phyloP scores from a whole-genome alignment of 2,113 vertebrate genomes.

The Scartelaos histophorus region DNA sequence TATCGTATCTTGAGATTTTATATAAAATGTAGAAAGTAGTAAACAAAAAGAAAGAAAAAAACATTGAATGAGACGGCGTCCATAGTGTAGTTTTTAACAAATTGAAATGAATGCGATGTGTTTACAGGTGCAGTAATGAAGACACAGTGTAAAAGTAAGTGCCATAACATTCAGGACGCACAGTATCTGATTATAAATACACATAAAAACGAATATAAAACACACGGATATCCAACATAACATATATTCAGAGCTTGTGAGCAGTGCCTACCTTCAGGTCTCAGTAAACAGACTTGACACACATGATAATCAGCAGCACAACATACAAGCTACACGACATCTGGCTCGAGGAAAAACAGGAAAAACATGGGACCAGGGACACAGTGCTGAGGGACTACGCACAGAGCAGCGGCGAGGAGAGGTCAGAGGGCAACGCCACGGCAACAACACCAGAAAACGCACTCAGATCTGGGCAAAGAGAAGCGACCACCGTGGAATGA shows the following conservation, averaged over 20 bases:
- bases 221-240: background rate
- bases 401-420: slow-evolving; percentile 53
- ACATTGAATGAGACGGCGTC: too few species aligned
- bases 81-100: too few species aligned
- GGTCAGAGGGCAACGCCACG: slow-evolving; percentile 48
- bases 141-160: too few species aligned
- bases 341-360: background rate
- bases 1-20: too few species aligned
- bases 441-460: slow-evolving; percentile 34
- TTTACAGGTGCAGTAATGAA: too few species aligned
- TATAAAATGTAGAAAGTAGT: too few species aligned
- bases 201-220: background rate
- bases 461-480: slow-evolving; percentile 67
- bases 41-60: too few species aligned
- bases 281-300: background rate
- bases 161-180: too few species aligned
- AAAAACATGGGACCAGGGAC: slow-evolving; percentile 16
- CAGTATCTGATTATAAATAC: background rate
- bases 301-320: background rate
- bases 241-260: background rate
- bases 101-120: too few species aligned
- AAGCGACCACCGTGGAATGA: background rate
- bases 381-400: slow-evolving; percentile 32
- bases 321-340: slow-evolving; percentile 1
- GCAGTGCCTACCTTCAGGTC: background rate